A percentile compares a stretch with the other conserved stretches of the same genome.
Conservation (phyloP, 2,888 invertebrate species). For the Penaeus monodon region DNA sequence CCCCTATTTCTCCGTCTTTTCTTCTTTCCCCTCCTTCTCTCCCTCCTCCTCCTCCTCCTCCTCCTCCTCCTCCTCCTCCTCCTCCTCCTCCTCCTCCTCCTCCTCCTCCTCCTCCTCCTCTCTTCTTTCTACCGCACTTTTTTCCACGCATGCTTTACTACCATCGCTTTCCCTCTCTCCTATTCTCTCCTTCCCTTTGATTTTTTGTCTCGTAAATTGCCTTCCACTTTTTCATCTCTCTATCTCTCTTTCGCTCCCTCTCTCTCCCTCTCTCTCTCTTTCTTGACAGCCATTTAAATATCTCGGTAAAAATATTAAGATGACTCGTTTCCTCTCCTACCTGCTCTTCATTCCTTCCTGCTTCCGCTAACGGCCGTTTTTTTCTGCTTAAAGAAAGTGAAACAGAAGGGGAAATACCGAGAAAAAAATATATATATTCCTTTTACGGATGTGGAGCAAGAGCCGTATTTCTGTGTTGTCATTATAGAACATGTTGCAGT, state of each 20-base stretch:
- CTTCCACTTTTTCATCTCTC: too few species aligned
- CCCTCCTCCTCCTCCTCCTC: not conserved
- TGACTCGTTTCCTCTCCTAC: too few species aligned
- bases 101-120: not conserved
- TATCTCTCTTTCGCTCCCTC: not conserved
- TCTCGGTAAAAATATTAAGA: not conserved
- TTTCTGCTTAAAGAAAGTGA: too few species aligned
- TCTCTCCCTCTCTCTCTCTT: not conserved
- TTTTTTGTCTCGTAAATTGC: too few species aligned
- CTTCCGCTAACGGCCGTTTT: too few species aligned
- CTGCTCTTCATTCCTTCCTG: too few species aligned
- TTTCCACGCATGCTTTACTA: not conserved
- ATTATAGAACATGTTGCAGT: not conserved
- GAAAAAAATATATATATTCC: not conserved
- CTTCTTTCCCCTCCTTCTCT: not conserved
- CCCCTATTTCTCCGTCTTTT: too few species aligned
- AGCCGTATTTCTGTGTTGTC: not conserved
- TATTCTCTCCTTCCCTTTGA: not conserved
- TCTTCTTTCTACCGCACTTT: not conserved
- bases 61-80: not conserved
- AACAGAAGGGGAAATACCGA: not conserved
- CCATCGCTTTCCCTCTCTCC: constrained; percentile 2
- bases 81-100: not conserved
- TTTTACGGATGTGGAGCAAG: not conserved
- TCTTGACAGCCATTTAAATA: not conserved